Base-by-base conservation (phyloP, 2,113 vertebrate species). In the Nerophis ophidion region DNA sequence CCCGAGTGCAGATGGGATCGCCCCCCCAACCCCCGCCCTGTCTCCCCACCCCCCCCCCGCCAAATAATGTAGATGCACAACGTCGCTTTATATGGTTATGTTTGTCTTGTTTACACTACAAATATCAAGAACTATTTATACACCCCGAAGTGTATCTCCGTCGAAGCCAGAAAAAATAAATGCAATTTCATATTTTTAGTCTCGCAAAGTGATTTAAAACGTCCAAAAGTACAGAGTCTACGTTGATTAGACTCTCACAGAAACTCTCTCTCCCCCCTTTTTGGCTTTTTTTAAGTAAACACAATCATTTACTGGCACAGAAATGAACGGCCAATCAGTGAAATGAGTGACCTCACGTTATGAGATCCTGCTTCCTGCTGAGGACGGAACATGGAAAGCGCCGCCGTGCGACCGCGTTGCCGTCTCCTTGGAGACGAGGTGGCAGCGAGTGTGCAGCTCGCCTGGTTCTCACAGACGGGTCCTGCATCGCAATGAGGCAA, bases 401-500 rank as follows among this genome's bases (percentile, higher is more conserved):
- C 56, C 66, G 71, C 67, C 77, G 72, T 76, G 45, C 47, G 36
- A 63, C 66, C 59, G 19, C 59, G 54, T 64, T 55, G 57, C 69
- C 40, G 54, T 84, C 80, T 82, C 81, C 84, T 66, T 76, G 81
- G 85, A 83, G 58, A 88, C 80, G 26, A 70, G 53, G 58, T 65
- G 53, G 66, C 67, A 72, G 63, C 61, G 66, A 71, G 57, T 49
- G 70, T 82, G 71, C 68, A 76, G 70, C 71, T 80, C 70, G 9
- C 63, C 79, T 79, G 82, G 78, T 83, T 83, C 78, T 78, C 78
- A 79, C 72, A 71, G 68, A 88, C 55, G 64, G 46, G 50, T 48
- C 19, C 60, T 47, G 87, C 84, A 89, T 89, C 75, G 86, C 76
- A 88, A 89, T 87, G 67, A 85, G 78, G 52, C 60, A 70, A 44